phyloP scores from a whole-genome alignment of 53 echinoderm and acorn worm species.

The Crossaster papposus region DNA sequence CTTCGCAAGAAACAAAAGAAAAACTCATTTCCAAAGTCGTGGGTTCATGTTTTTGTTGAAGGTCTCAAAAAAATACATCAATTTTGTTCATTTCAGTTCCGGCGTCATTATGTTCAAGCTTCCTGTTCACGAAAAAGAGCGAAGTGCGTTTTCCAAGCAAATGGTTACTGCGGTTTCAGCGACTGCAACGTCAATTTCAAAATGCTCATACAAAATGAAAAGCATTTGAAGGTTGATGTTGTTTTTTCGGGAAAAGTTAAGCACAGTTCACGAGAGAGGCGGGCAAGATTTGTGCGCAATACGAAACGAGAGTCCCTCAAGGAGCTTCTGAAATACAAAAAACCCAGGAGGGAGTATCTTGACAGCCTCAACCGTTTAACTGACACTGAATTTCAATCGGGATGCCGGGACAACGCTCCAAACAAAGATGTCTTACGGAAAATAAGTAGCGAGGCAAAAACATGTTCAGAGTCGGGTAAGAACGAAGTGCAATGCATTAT shows the following conservation, averaged over 20 bases:
- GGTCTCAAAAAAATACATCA: too few species aligned
- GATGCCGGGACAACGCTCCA: constrained; percentile 7
- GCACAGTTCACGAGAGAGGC: background rate
- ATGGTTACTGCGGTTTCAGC: too few species aligned
- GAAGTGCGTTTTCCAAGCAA: too few species aligned
- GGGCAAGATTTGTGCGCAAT: background rate
- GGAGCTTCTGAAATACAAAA: background rate
- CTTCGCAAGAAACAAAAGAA: too few species aligned
- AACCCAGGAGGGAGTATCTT: constrained; percentile 6
- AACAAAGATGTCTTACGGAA: background rate
- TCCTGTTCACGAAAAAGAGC: too few species aligned
- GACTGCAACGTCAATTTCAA: too few species aligned
- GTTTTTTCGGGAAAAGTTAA: background rate
- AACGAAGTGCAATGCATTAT: constrained; percentile 7
- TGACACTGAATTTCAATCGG: background rate
- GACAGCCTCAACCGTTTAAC: background rate
- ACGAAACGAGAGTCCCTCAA: background rate
- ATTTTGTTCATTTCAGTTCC: too few species aligned
- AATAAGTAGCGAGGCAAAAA: background rate
- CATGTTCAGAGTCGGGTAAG: background rate
- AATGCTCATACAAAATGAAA: background rate
- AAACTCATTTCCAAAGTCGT: too few species aligned
- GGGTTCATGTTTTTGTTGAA: too few species aligned
- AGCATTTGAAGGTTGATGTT: background rate
- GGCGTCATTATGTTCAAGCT: too few species aligned